These are phyloP conservation scores for Plectropomus leopardus DNA, from an alignment of 2,113 vertebrate genomes.

Conservation along the genomic window DNA sequence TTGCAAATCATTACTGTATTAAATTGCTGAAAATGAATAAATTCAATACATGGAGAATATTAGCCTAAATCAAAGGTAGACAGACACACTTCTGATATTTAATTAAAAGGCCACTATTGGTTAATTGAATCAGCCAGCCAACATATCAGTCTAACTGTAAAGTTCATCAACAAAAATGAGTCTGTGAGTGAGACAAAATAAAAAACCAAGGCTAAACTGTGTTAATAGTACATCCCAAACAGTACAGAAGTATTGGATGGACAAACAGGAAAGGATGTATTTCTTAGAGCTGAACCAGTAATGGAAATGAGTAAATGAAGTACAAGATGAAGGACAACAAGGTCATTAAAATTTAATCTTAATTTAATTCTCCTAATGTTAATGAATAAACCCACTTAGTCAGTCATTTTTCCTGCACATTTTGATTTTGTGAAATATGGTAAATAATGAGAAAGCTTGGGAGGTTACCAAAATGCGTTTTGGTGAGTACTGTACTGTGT, in stretches of 20 bases:
- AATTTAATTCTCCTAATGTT: no score
- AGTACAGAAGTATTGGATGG: not conserved
- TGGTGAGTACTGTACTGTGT: not conserved
- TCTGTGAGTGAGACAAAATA: not conserved
- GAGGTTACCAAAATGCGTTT: not conserved
- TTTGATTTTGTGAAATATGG: not conserved
- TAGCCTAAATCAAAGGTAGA: no score
- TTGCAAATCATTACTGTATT: not conserved
- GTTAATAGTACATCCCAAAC: not conserved
- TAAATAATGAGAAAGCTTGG: not conserved
- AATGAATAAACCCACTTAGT: not conserved
- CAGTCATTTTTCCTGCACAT: not conserved
- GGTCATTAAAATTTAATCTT: not conserved
- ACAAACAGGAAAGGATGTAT: not conserved
- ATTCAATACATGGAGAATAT: not conserved
- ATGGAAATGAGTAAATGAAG: not conserved
- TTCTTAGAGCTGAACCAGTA: not conserved
- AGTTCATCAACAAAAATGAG: not conserved
- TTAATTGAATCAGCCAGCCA: not conserved
- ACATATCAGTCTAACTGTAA: not conserved
- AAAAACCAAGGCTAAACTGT: not conserved
- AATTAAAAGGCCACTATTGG: not conserved
- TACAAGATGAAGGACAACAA: not conserved
- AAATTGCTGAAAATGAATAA: not conserved
- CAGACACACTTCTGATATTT: not conserved